Evolutionary conservation across 2,888 invertebrate species (phyloP), one percentile per base, ranked within the genome.

Genomic region (Stenodema calcarata): DNA sequence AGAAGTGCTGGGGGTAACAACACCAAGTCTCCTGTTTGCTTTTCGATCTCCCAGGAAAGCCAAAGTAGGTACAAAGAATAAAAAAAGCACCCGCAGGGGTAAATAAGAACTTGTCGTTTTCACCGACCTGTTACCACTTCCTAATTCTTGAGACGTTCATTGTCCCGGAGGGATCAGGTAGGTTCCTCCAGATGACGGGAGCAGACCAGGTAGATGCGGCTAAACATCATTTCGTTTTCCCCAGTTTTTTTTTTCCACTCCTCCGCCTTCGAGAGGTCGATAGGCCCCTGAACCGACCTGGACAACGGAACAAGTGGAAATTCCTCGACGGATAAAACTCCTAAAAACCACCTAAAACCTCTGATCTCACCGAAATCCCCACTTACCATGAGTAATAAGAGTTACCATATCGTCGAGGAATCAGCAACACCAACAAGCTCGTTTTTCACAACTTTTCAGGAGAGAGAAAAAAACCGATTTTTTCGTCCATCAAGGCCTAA

Each of bases 41-140:
- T n/a, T 4, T 12, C 62, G 62, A 62, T 62, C 62, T 11, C 6
- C 12, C 23, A 62, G 35, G 7, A 62, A 62, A 62, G 62, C 62
- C 62, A 62, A 62, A 62, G 23, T 62, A 62, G 62, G 62, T 23
- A 35, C 6, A 62, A 62, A n/a, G n/a, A n/a, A n/a, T n/a, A n/a
- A n/a, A n/a, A n/a, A n/a, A n/a, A n/a, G n/a, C n/a, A 23, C 62
- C 62, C 23, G 62, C 62, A 27, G 23, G 23, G 62, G 62, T 62
- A 62, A 62, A 62, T 62, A 62, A 18, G 18, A 23, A n/a, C 18
- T 30, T 18, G 16, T 54, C 14, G 3, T 28, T 16, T 75, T 41
- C 73, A 41, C 41, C 73, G 9, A 75, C 73, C 73, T 75, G 73
- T 75, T 75, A 35, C 73, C 41, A 75, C 73, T 75, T 75, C 73